phyloP scores from a whole-genome alignment of 2,113 vertebrate genomes.

The Brachionichthys hirsutus region DNA sequence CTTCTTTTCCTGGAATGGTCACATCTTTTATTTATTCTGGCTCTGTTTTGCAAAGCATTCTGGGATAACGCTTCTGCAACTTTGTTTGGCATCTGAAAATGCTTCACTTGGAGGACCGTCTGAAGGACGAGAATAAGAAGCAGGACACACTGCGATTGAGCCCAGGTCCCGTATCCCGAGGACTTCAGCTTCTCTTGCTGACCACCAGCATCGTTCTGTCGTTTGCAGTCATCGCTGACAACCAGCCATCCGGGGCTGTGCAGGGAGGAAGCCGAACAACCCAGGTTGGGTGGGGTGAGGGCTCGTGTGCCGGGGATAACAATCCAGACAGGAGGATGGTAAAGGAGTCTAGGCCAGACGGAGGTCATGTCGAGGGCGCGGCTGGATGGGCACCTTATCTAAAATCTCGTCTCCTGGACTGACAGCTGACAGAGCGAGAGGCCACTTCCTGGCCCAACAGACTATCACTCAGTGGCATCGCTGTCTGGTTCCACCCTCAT shows the following conservation, averaged over 20 bases:
- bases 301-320: slow-evolving; percentile 54
- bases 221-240: slow-evolving; percentile 10
- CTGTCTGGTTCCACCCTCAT: slow-evolving; percentile 29
- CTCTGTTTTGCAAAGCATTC: too few species aligned
- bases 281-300: slow-evolving; percentile 49
- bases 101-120: too few species aligned
- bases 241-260: slow-evolving; percentile 39
- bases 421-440: slow-evolving; percentile 69
- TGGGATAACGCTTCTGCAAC: too few species aligned
- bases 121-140: too few species aligned
- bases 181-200: too few species aligned
- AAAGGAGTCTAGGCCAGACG: slow-evolving; percentile 59
- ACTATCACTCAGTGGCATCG: slow-evolving; percentile 44
- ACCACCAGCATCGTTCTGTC: slow-evolving; percentile 31
- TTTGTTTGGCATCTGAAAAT: too few species aligned
- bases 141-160: too few species aligned
- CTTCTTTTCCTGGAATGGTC: too few species aligned
- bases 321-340: slow-evolving; percentile 56
- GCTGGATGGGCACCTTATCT: slow-evolving; percentile 66
- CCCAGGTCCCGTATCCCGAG: too few species aligned
- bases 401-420: slow-evolving; percentile 58
- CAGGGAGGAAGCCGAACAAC: slow-evolving; percentile 34
- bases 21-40: too few species aligned
- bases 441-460: slow-evolving; percentile 49
- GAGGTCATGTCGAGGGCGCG: slow-evolving; percentile 61